These are phyloP conservation scores for Actinia equina DNA, from an alignment of 64 coral and sea anemone species.

Conservation along the genomic window DNA sequence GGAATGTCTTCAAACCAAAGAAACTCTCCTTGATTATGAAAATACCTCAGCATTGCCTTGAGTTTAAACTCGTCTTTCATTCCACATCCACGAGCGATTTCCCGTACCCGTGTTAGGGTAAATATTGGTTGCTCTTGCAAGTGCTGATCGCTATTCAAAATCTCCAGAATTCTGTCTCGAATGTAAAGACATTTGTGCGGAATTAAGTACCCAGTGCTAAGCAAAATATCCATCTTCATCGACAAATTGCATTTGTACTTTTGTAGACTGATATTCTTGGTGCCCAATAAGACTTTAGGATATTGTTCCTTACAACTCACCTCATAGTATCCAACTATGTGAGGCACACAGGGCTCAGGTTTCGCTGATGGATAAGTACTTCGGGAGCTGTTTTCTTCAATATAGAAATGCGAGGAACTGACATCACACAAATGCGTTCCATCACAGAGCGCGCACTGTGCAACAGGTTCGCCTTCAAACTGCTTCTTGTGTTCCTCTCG, in stretches of 20 bases:
- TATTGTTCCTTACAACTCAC: conserved; percentile 78
- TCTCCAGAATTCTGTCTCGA: conserved; percentile 83
- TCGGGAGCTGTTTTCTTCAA: conserved; percentile 14
- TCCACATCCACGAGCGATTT: conserved; percentile 83
- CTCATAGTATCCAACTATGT: conserved; percentile 85
- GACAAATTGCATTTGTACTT: conserved; percentile 74
- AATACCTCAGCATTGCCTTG: conserved; percentile 83
- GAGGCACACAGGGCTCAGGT: conserved; percentile 71
- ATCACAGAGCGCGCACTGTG: conserved; percentile 68
- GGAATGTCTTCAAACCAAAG: conserved; percentile 88
- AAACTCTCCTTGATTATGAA: conserved; percentile 88
- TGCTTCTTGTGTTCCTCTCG: conserved; percentile 65
- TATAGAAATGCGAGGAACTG: conserved; percentile 63
- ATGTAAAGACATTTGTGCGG: conserved; percentile 91
- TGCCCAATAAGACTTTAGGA: conserved; percentile 57
- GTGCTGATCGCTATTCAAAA: conserved; percentile 46
- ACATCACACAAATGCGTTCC: conserved; percentile 61
- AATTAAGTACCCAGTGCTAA: conserved; percentile 65
- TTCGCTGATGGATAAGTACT: conserved; percentile 13
- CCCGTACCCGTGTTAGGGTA: conserved; percentile 54
- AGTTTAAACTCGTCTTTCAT: conserved; percentile 83
- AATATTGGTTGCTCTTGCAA: conserved; percentile 67
- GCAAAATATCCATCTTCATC: conserved; percentile 57
- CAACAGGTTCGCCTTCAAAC: conserved; percentile 73
- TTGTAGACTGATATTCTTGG: conserved; percentile 75